phyloP scores from a whole-genome alignment of 1,140 invertebrate species.

The Lepidurus packardi region DNA sequence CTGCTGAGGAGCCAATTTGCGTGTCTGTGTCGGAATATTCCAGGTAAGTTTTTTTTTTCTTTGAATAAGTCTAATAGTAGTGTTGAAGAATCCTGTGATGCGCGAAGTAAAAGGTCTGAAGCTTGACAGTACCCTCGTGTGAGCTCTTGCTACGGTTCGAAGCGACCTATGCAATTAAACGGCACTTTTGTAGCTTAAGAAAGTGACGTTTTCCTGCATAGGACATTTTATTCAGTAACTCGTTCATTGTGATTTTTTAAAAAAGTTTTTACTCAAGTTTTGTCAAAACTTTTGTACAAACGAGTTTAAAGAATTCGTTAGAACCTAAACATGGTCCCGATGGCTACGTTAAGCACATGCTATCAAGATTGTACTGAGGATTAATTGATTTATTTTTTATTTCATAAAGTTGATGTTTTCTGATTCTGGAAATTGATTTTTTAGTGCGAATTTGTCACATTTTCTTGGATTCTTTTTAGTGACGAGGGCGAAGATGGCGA shows the following conservation, averaged over 20 bases:
- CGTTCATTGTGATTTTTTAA: no score
- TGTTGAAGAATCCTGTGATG: slow-evolving; percentile 4
- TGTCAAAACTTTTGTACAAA: no score
- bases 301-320: no score
- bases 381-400: no score
- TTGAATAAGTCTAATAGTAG: not conserved
- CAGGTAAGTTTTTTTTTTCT: slow-evolving; percentile 51
- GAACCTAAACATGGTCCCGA: no score
- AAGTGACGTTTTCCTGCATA: not conserved
- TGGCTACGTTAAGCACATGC: no score
- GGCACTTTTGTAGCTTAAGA: not conserved
- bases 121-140: not conserved
- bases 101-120: slow-evolving; percentile 19
- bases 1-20: slow-evolving; percentile 77
- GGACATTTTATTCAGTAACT: no score
- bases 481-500: not conserved
- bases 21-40: slow-evolving; percentile 78
- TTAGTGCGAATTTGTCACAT: not conserved
- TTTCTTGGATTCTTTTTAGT: not conserved
- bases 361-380: no score
- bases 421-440: no score
- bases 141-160: not conserved
- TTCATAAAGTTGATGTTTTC: no score
- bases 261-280: no score
- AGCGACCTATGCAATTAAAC: not conserved